phyloP scores from a whole-genome alignment of 2,797 vertebrate genomes.

The Melanitta fusca region DNA sequence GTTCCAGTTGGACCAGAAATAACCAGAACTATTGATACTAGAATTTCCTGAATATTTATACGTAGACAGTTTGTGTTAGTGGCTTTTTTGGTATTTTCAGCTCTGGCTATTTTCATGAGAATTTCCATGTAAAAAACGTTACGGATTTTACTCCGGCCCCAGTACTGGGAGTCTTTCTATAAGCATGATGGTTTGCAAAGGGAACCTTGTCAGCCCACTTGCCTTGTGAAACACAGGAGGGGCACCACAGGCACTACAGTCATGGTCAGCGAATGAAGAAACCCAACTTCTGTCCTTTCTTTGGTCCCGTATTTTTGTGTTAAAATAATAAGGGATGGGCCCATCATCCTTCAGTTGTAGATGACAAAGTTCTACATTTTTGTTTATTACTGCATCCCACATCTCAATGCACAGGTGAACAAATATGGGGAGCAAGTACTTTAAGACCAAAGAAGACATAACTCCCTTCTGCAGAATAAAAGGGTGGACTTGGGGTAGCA shows the following conservation, averaged over 20 bases:
- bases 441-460: not conserved
- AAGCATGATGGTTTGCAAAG: not conserved
- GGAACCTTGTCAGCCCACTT: not conserved
- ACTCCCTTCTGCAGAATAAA: not conserved
- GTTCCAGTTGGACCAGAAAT: slow-evolving; percentile 28
- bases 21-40: slow-evolving; percentile 28
- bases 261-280: not conserved
- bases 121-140: not conserved
- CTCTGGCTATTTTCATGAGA: slow-evolving; percentile 23
- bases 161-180: not conserved
- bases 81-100: slow-evolving; percentile 27
- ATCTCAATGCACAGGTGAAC: not conserved
- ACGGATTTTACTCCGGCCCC: not conserved
- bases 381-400: not conserved
- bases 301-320: not conserved
- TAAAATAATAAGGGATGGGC: not conserved
- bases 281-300: not conserved
- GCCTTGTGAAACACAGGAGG: not conserved
- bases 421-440: not conserved
- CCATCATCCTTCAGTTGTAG: not conserved
- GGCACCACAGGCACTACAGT: not conserved
- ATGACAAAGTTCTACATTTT: not conserved
- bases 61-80: not conserved
- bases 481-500: not conserved
- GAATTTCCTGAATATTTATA: slow-evolving; percentile 47